These are phyloP conservation scores for Nothoprocta pentlandii DNA, from an alignment of 2,113 vertebrate genomes.

Conservation along the genomic window DNA sequence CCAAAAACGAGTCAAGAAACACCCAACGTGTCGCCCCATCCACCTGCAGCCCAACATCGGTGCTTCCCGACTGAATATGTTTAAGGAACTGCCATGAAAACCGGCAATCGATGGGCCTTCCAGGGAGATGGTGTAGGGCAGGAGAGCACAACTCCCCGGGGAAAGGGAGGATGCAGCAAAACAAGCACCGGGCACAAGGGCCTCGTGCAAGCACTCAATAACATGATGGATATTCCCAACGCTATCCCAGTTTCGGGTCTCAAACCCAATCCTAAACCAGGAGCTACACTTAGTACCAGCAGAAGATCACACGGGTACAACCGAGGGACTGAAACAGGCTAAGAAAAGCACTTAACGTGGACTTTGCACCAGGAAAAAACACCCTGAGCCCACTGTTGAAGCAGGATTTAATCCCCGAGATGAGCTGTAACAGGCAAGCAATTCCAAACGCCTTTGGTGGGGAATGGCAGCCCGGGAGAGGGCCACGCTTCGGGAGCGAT, in stretches of 20 bases:
- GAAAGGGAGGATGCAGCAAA: background rate
- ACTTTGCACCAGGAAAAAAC: background rate
- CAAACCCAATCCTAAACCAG: background rate
- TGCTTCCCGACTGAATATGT: background rate
- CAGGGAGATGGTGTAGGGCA: background rate
- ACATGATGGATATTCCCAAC: background rate
- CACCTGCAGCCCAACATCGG: accelerated
- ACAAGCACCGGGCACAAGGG: accelerated
- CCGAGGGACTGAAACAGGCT: background rate
- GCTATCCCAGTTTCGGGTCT: background rate
- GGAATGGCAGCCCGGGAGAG: no score
- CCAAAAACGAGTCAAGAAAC: background rate
- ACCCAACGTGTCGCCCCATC: background rate
- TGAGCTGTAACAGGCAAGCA: background rate
- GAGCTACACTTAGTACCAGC: background rate
- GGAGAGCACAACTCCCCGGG: background rate
- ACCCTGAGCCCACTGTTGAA: background rate
- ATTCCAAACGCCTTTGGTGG: no score
- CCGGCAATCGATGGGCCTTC: background rate
- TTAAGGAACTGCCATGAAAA: background rate
- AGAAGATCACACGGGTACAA: background rate
- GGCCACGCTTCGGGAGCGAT: no score
- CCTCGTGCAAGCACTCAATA: background rate
- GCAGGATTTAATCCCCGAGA: background rate
- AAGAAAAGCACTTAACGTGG: background rate